Evolutionary conservation across 2,888 invertebrate genomes (phyloP).

Genomic region (Reticulitermes lucifugus): DNA sequence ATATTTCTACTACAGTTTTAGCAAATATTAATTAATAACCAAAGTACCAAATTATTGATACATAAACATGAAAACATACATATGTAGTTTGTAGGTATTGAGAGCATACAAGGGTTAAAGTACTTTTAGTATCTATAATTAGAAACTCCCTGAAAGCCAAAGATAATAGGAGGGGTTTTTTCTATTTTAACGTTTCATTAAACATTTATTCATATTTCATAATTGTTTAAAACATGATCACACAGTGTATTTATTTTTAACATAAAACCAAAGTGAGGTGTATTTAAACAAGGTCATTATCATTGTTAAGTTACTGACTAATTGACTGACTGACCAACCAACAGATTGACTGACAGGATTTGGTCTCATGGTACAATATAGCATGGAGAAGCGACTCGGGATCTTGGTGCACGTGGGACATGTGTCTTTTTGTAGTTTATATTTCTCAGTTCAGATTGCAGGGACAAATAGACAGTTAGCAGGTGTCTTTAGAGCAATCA

Average conservation of each 20-base stretch:
- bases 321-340: neutral
- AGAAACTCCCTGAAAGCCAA: constrained; percentile 49
- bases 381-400: neutral
- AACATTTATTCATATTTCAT: constrained; percentile 40
- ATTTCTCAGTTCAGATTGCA: constrained; percentile 16
- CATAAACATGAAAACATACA: constrained; percentile 50
- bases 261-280: constrained; percentile 30
- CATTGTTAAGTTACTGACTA: constrained; percentile 11
- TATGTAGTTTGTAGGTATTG: constrained; percentile 52
- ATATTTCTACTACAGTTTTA: constrained; percentile 65
- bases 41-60: constrained; percentile 73
- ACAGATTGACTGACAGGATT: constrained; percentile 12
- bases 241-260: constrained; percentile 37
- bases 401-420: constrained; percentile 24
- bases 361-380: constrained; percentile 21
- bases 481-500: neutral
- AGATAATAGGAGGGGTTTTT: constrained; percentile 45
- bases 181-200: constrained; percentile 43
- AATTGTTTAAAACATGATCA: constrained; percentile 41
- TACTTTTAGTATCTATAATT: constrained; percentile 46
- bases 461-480: neutral
- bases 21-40: constrained; percentile 67
- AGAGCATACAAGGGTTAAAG: constrained; percentile 45
- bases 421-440: constrained; percentile 9
- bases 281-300: constrained; percentile 42